These are phyloP conservation scores for Anoplolepis gracilipes DNA, from an alignment of 1,140 invertebrate species.

Conservation along the genomic window DNA sequence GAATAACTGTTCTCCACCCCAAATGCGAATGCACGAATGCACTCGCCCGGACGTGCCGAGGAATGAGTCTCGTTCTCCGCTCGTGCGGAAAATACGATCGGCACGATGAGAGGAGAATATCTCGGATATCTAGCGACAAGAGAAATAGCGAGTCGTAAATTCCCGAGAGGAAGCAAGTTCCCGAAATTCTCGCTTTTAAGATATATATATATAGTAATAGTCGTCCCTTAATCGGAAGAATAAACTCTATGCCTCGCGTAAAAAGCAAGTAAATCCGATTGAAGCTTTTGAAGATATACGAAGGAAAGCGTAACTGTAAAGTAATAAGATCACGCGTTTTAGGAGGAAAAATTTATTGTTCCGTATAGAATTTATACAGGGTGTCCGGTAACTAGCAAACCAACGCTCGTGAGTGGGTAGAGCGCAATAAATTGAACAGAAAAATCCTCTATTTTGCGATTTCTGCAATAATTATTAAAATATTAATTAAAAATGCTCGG, in stretches of 20 bases:
- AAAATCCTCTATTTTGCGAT: too few species aligned
- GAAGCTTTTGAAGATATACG: not conserved
- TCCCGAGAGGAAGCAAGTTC: not conserved
- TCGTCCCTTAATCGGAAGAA: not conserved
- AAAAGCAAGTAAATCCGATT: not conserved
- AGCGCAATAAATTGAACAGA: too few species aligned
- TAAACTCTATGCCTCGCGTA: not conserved
- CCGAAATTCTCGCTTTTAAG: not conserved
- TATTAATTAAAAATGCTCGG: too few species aligned
- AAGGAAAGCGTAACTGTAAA: too few species aligned
- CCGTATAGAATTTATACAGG: not conserved
- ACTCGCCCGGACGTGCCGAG: not conserved
- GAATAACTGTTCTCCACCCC: not conserved
- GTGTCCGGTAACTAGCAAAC: too few species aligned
- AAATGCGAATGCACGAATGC: constrained; percentile 3
- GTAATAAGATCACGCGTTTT: too few species aligned
- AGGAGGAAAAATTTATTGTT: not conserved
- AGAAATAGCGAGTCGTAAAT: constrained; percentile 10
- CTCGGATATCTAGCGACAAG: not conserved
- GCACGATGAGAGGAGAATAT: constrained; percentile 11
- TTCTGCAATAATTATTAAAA: too few species aligned
- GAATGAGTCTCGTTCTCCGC: not conserved
- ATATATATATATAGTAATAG: not conserved
- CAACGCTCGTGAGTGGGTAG: too few species aligned
- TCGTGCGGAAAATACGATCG: constrained; percentile 38